These are phyloP conservation scores for Leptopilina syphax DNA, from an alignment of 2,888 invertebrate species.

Conservation along the genomic window DNA sequence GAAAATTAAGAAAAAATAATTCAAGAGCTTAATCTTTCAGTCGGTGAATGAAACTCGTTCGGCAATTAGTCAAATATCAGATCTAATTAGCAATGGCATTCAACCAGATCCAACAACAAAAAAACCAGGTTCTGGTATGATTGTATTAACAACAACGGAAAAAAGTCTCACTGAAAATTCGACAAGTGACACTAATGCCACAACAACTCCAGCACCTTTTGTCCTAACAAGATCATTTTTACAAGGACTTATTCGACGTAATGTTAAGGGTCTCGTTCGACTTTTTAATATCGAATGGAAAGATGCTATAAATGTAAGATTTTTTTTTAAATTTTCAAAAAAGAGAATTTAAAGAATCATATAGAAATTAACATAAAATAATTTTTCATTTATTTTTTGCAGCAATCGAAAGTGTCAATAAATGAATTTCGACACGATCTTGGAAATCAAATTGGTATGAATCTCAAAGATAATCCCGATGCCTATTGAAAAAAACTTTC, in stretches of 20 bases:
- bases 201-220: conserved; percentile 71
- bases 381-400: conserved; percentile 53
- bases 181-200: conserved; percentile 70
- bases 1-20: background rate
- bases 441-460: conserved; percentile 68
- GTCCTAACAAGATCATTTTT: conserved; percentile 75
- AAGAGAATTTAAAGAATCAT: no score
- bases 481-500: conserved; percentile 57
- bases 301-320: conserved; percentile 77
- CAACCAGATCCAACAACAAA: conserved; percentile 68
- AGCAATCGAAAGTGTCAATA: conserved; percentile 70
- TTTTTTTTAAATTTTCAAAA: background rate
- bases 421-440: conserved; percentile 69
- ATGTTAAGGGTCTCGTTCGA: conserved; percentile 77
- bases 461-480: conserved; percentile 71
- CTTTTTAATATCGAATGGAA: conserved; percentile 78
- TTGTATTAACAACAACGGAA: conserved; percentile 39
- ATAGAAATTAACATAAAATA: background rate
- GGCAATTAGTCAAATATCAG: conserved; percentile 76
- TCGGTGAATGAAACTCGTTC: conserved; percentile 78
- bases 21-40: conserved; percentile 69
- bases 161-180: conserved; percentile 53
- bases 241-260: conserved; percentile 76
- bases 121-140: conserved; percentile 45
- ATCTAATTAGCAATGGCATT: conserved; percentile 74